Base-by-base conservation (phyloP, 2,797 vertebrate genomes). In the Scolopax bukidnonensis region DNA sequence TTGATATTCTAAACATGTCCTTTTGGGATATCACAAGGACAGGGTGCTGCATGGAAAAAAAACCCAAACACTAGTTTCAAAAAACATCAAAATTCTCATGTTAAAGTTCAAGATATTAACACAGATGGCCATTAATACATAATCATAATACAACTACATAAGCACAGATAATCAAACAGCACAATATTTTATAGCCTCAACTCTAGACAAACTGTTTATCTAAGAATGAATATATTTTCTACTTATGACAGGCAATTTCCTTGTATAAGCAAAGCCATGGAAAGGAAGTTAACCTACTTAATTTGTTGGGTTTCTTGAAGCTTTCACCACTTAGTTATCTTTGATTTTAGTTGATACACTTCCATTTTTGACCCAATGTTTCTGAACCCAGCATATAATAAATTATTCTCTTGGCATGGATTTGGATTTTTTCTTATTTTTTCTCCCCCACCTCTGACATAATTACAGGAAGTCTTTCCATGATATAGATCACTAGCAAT, bases 351-450 rank as follows among this genome's bases (percentile, higher is more conserved):
- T 40, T 63, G 60, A 63, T 10, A 28, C 27, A 30, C 27, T 41
- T 21, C 38, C 60, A 63, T 20, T 63, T 61, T 41, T 30, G 18
- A 41, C 27, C 20, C 20, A 28, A 4, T 3, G 1, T 23, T 82
- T 74, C 45, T 15, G 41, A 84, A 45, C 1, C 6, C 6, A 68
- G 16, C 11, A 36, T 24, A 36, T 8, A 40, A 59, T 13, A 53
- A 28, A 6, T 21, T 1, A 68, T 0, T 11, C 32, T 63, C 24
- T 18, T n/a, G 23, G 5, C 32, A 30, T 5, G 11, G 3, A 20
- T 53, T 56, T n/a, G 6, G 3, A 17, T 30, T 33, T 50, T n/a
- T 20, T 10, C 38, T 6, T 36, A 50, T 33, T 47, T 47, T 67
- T 79, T 8, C 9, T 25, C 17, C 15, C 27, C 14, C n/a, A 19